Conservation (phyloP, 2,113 vertebrate species). For the Ploceus nigricollis region DNA sequence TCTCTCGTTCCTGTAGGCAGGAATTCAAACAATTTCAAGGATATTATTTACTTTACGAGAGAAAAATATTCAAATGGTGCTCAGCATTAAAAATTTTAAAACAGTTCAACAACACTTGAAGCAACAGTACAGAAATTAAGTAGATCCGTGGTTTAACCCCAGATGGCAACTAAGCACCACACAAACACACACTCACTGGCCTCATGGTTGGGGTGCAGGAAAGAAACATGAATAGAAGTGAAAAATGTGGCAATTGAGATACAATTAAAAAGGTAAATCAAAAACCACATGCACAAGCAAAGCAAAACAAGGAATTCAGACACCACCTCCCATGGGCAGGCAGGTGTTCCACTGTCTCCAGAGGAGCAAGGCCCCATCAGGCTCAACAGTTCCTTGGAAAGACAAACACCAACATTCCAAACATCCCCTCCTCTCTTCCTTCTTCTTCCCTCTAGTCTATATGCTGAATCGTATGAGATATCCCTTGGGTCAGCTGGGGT, state of each 20-base stretch:
- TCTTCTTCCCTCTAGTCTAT: not conserved
- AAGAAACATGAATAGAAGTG: not conserved
- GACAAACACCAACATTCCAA: not conserved
- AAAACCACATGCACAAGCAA: not conserved
- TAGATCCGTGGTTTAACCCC: not conserved
- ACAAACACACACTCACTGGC: too few relatives aligned
- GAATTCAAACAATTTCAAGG: not conserved
- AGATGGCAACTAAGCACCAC: not conserved
- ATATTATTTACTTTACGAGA: not conserved
- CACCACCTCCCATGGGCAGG: not conserved
- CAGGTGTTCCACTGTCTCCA: not conserved
- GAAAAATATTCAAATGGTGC: not conserved
- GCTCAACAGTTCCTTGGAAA: not conserved
- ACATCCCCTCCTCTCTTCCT: fast-evolving
- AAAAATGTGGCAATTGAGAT: not conserved
- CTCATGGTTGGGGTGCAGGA: fast-evolving
- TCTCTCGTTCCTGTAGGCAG: conserved; percentile 72
- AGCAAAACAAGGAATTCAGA: not conserved
- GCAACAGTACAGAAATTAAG: not conserved
- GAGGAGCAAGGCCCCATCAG: not conserved
- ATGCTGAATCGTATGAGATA: not conserved
- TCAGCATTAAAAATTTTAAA: not conserved
- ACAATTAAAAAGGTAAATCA: not conserved
- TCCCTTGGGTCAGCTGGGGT: not conserved
- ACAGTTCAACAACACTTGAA: not conserved